phyloP scores from a whole-genome alignment of 2,113 vertebrate species.

The Poeciliopsis occidentalis region DNA sequence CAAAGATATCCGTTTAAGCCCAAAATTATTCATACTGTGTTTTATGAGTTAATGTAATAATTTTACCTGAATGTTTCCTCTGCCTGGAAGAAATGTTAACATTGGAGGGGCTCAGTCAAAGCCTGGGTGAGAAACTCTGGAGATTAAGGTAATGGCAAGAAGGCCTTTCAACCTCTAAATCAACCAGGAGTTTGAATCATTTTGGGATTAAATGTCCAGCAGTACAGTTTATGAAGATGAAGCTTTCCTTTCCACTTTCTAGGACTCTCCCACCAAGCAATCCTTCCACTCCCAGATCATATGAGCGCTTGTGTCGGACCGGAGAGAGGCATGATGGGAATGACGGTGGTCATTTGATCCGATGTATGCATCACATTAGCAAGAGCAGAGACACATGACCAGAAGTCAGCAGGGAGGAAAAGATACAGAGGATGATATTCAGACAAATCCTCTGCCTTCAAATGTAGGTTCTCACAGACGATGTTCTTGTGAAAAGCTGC shows the following conservation, averaged over 20 bases:
- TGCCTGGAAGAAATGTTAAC: too few species aligned
- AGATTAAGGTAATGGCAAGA: too few species aligned
- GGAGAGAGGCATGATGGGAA: slow-evolving; percentile 29
- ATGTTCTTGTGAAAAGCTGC: slow-evolving; percentile 6
- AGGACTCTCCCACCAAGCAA: slow-evolving; percentile 52
- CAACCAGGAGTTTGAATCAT: background rate
- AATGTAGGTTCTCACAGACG: background rate
- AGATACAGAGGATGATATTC: background rate
- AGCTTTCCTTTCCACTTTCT: background rate
- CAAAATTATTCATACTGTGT: too few species aligned
- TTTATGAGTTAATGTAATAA: too few species aligned
- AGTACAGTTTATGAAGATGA: background rate
- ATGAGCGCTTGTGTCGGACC: slow-evolving; percentile 49
- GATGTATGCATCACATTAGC: slow-evolving; percentile 67
- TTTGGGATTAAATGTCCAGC: background rate
- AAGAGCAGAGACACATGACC: slow-evolving; percentile 61
- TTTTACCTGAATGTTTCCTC: too few species aligned
- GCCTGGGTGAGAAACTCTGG: too few species aligned
- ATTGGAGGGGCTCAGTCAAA: too few species aligned
- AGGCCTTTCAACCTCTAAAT: too few species aligned
- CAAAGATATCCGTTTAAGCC: background rate
- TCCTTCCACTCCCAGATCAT: slow-evolving; percentile 48
- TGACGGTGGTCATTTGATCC: slow-evolving; percentile 66
- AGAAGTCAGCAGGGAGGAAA: slow-evolving; percentile 16
- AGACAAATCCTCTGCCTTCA: slow-evolving; percentile 13